Evolutionary conservation across 2,888 invertebrate species (phyloP), one percentile per base, ranked within the genome.

Genomic region (Zeuzera pyrina): DNA sequence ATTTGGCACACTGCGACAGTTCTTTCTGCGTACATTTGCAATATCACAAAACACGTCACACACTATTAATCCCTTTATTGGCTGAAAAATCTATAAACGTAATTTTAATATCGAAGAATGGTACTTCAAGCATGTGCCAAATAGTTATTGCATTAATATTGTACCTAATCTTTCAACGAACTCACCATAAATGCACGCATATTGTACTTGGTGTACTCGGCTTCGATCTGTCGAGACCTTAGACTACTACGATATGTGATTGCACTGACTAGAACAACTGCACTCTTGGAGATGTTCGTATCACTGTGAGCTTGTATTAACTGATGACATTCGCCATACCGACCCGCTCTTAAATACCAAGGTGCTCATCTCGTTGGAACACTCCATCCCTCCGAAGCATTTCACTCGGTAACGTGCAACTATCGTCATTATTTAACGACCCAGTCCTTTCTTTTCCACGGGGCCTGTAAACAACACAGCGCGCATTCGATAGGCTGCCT

Each of bases 101-200:
- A 12, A 12, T 12, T 25, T 25, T 12, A 25, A 25, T 25, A 24
- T 11, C 7, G 12, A 12, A 2, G 7, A 52, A 59, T 68, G 67
- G n/a, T n/a, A n/a, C n/a, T n/a, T n/a, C n/a, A n/a, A n/a, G 67
- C 67, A 54, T 59, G 58, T 65, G 72, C 70, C 61, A 71, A 68
- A 64, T 60, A 64, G 57, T 38, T 25, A 33, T 36, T 34, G 23
- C 34, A 11, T 47, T 42, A 47, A 41, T 46, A n/a, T n/a, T n/a
- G n/a, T 36, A 31, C 12, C 12, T 29, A 27, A 51, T 43, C 54
- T 57, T 57, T 64, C 42, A 57, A 59, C 64, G 38, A 45, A 72
- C 84, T 84, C 73, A 84, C 84, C 84, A 81, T 62, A 48, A 84
- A 79, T 50, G 72, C 63, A 50, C 83, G 79, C 84, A 84, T 84